These are phyloP conservation scores for Gonatopus flavifemur DNA, from an alignment of 1,140 invertebrate genomes.

Conservation along the genomic window DNA sequence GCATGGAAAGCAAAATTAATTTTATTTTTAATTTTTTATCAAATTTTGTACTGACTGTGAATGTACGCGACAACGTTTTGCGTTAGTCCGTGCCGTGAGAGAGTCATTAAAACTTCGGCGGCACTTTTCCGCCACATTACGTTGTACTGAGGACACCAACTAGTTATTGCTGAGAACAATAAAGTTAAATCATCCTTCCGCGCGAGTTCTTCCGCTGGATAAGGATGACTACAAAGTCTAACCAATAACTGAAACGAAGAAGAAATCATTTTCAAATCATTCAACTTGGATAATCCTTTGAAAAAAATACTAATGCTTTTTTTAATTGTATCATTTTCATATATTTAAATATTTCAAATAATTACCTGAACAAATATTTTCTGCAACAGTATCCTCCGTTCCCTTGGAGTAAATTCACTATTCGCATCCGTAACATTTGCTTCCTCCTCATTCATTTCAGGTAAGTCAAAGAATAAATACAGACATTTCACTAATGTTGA, in stretches of 20 bases:
- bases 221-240: constrained; percentile 85
- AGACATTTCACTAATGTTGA: constrained; percentile 98
- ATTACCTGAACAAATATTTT: constrained; percentile 93
- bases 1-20: background rate
- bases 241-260: constrained; percentile 76
- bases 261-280: constrained; percentile 7
- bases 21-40: too few species aligned
- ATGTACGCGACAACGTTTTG: constrained; percentile 94
- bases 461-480: constrained; percentile 98
- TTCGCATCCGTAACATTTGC: constrained; percentile 70
- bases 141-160: constrained; percentile 89
- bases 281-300: too few species aligned
- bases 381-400: constrained; percentile 88
- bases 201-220: constrained; percentile 94
- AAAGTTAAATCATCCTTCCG: constrained; percentile 94
- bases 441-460: constrained; percentile 82
- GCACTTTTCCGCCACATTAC: constrained; percentile 95
- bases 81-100: constrained; percentile 91
- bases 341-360: constrained; percentile 20
- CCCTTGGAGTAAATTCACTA: constrained; percentile 88
- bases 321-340: constrained; percentile 7
- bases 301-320: too few species aligned
- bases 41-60: constrained; percentile 77
- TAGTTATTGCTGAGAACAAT: constrained; percentile 95
- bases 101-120: constrained; percentile 92